Percentiles rank a stretch among this genome's conserved stretches.
These are phyloP conservation scores for Hydropsyche betteni DNA, from an alignment of 2,888 invertebrate species.

Conservation along the genomic window DNA sequence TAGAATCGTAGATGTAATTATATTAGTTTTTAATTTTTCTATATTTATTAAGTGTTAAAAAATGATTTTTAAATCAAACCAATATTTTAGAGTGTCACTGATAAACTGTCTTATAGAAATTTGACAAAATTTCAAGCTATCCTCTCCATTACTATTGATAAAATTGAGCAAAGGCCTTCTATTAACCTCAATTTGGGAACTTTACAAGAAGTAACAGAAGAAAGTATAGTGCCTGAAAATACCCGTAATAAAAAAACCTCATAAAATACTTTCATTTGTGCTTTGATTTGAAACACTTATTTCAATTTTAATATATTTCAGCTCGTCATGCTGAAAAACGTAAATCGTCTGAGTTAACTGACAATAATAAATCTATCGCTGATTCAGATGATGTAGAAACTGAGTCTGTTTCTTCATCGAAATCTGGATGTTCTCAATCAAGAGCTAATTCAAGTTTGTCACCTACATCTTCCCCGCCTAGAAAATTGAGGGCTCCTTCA, in stretches of 20 bases:
- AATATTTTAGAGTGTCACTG: slow-evolving; percentile 60
- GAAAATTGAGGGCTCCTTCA: slow-evolving; percentile 43
- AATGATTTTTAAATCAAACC: slow-evolving; percentile 4
- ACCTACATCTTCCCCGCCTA: slow-evolving; percentile 40
- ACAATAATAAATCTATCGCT: slow-evolving; percentile 8
- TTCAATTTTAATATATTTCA: background rate
- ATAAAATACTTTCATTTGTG: background rate
- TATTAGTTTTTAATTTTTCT: background rate
- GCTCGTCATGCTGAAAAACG: slow-evolving; percentile 2
- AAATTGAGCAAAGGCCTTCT: slow-evolving; percentile 59
- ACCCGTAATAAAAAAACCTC: background rate
- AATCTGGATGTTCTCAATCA: slow-evolving; percentile 3
- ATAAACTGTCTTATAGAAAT: slow-evolving; percentile 62
- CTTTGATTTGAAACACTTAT: background rate
- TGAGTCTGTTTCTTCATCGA: slow-evolving; percentile 13
- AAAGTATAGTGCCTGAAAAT: background rate
- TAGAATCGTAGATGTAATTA: slow-evolving; percentile 56
- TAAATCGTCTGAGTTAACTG: background rate
- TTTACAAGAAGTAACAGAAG: slow-evolving; percentile 4
- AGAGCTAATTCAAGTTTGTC: slow-evolving; percentile 5
- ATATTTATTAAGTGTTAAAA: background rate
- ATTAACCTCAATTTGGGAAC: slow-evolving; percentile 12
- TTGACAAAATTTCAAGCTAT: slow-evolving; percentile 58
- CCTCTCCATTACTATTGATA: slow-evolving; percentile 55
- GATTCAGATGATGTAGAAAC: slow-evolving; percentile 35